phyloP scores from a whole-genome alignment of 2,113 vertebrate species.

The rabbit (Oryctolagus cuniculus) region mOryCun1.1 NC_091438.1:125298501-125299000 shows the following conservation, averaged over 20 bases:
- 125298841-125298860: constrained; percentile 90
- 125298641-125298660: constrained; percentile 91
- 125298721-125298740: constrained; percentile 89
- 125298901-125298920: constrained; percentile 89
- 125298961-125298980: constrained; percentile 85
- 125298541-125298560: constrained; percentile 93
- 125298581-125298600: constrained; percentile 99
- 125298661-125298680: constrained; percentile 87
- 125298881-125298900: constrained; percentile 92
- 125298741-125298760: constrained; percentile 86
- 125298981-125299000: constrained; percentile 82
- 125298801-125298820: constrained; percentile 90
- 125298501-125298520: constrained; percentile 94
- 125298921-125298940: constrained; percentile 89
- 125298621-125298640: constrained; percentile 96
- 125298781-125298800: constrained; percentile 89
- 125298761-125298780: constrained; percentile 19
- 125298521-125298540: constrained; percentile 94
- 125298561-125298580: constrained; percentile 93
- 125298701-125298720: constrained; percentile 93
- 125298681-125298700: constrained; percentile 87
- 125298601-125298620: constrained; percentile 98
- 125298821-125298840: constrained; percentile 91
- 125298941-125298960: constrained; percentile 90
- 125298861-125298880: constrained; percentile 92